A percentile compares a stretch with the other conserved stretches of the same genome.
These are phyloP conservation scores for Pycnomerus fuliginosus DNA, from an alignment of 2,888 invertebrate species.

Conservation along the genomic window DNA sequence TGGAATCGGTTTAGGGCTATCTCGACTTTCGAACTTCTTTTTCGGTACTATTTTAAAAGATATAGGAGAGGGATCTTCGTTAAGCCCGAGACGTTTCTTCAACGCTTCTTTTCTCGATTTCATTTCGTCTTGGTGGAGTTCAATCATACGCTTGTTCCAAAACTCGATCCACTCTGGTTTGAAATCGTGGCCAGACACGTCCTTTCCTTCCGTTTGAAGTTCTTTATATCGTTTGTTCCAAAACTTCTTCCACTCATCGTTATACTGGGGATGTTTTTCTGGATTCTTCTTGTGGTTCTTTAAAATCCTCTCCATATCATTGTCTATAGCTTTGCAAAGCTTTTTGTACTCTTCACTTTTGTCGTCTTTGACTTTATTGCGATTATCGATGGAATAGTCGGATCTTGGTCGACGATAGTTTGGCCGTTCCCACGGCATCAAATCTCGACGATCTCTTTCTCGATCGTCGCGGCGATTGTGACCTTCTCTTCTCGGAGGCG, in stretches of 20 bases:
- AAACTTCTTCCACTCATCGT: constrained; percentile 87
- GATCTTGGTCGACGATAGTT: constrained; percentile 23
- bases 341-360: constrained; percentile 58
- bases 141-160: constrained; percentile 82
- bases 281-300: constrained; percentile 81
- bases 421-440: constrained; percentile 31
- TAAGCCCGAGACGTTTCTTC: constrained; percentile 56
- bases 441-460: constrained; percentile 3
- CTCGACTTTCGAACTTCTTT: constrained; percentile 7
- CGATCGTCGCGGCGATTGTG: constrained; percentile 9
- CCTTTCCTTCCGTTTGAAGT: constrained; percentile 54
- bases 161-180: constrained; percentile 87
- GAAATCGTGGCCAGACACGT: constrained; percentile 79
- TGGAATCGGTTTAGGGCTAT: constrained; percentile 31
- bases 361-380: constrained; percentile 39
- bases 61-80: constrained; percentile 48
- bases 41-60: constrained; percentile 45
- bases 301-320: constrained; percentile 63
- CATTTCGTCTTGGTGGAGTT: constrained; percentile 70
- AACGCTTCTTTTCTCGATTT: constrained; percentile 67
- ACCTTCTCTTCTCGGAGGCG: constrained; percentile 18
- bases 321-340: constrained; percentile 56
- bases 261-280: constrained; percentile 84
- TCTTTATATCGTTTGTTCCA: constrained; percentile 70
- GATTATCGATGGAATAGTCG: constrained; percentile 1